These are phyloP conservation scores for Chalcis sispes DNA, from an alignment of 2,888 invertebrate species.

Conservation along the genomic window DNA sequence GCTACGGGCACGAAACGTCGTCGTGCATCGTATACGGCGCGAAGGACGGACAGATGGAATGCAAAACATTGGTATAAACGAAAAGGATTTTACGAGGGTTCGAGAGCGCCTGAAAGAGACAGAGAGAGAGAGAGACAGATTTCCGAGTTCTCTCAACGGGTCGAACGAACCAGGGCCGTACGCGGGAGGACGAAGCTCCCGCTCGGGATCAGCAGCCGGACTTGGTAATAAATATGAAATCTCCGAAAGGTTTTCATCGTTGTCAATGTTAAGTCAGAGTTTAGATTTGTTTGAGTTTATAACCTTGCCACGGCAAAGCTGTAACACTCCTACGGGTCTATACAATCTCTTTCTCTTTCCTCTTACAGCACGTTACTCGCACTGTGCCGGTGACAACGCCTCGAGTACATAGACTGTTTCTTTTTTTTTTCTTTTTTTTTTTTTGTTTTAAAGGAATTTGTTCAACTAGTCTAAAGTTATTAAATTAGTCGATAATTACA, in stretches of 20 bases:
- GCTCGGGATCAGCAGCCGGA: background rate
- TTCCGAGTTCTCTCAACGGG: no score
- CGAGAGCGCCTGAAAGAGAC: background rate
- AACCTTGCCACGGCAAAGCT: background rate
- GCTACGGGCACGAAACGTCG: background rate
- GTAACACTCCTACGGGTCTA: background rate
- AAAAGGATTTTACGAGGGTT: slow-evolving; percentile 37
- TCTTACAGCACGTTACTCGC: slow-evolving; percentile 23
- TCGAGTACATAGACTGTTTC: no score
- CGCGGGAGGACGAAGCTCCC: background rate
- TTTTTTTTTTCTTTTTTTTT: no score
- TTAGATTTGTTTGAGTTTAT: slow-evolving; percentile 60
- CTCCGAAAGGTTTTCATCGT: slow-evolving; percentile 59
- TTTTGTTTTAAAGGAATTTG: no score
- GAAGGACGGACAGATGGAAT: background rate
- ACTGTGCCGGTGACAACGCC: no score
- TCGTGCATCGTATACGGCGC: background rate
- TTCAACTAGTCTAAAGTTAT: no score
- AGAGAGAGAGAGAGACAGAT: no score
- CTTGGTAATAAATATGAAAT: slow-evolving; percentile 63
- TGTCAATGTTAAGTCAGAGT: slow-evolving; percentile 62
- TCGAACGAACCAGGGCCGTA: background rate
- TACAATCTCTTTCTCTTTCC: slow-evolving; percentile 19
- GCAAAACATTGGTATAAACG: slow-evolving; percentile 12
- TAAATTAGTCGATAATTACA: no score